Base-by-base conservation (phyloP, 2,888 invertebrate genomes). In the Sphaerophoria rueppellii region DNA sequence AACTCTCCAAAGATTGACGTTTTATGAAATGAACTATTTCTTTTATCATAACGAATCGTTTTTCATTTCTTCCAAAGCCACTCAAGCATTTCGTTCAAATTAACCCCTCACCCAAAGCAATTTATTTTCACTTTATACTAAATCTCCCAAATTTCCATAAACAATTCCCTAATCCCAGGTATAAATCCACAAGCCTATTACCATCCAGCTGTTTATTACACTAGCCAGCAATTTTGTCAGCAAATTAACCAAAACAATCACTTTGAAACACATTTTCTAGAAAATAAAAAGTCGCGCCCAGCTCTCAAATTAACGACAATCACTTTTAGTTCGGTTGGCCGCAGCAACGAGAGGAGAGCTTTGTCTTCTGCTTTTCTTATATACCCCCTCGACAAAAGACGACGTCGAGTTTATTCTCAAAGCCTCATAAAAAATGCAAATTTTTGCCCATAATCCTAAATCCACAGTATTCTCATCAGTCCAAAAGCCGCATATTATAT, bases 231-330 rank as follows among this genome's bases (percentile, higher is more conserved):
- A 80, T 32, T 70, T 79, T 73, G 76, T 85, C 81, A 85, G 85
- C 76, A 85, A 85, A 85, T 85, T 85, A 85, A 81, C 85, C 85
- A 72, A 77, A 77, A 67, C 67, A 67, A 85, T 61, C 76, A 81
- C 65, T 85, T 85, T 69, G 58, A 52, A 77, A 65, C 70, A 72
- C 70, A 81, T 81, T 76, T 65, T 55, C 65, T 11, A 50, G 12
- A 65, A 74, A 60, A 24, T 24, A 7, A 24, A 24, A 60, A n/a
- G 40, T 24, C 4, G 12, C 50, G 9, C 43, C 46, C 54, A 40
- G 54, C 57, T 74, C 67, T 14, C 16, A 72, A 78, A 79, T 72
- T 80, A 50, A 50, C 72, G 50, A 46, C 40, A 70, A 54, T 61
- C 43, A 46, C 40, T 55, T 37, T 24, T 24, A 24, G 24, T 24